Evolutionary conservation across 2,888 invertebrate species (phyloP).

Genomic region (Halictus quadricinctus): DNA sequence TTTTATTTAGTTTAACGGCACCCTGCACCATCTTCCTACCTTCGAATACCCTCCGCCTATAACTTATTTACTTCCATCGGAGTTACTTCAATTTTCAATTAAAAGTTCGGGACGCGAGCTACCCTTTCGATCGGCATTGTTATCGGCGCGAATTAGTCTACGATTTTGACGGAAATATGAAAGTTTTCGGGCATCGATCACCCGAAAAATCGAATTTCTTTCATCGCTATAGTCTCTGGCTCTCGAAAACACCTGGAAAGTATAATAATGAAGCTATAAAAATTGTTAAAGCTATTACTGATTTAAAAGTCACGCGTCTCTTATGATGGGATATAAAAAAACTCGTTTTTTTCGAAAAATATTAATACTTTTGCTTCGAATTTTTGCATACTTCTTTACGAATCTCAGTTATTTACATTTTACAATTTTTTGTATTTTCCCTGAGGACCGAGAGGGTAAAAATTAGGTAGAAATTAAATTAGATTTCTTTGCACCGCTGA

Average conservation of each 20-base stretch:
- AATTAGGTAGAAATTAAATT: not conserved
- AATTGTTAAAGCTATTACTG: not conserved
- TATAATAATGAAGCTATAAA: not conserved
- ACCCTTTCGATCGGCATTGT: not conserved
- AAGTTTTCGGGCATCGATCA: not conserved
- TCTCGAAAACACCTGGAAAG: too few species aligned
- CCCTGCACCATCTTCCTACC: not conserved
- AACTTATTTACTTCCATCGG: conserved; percentile 18
- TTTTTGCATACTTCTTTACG: not conserved
- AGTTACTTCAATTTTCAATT: not conserved
- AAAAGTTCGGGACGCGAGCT: not conserved
- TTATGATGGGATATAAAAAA: not conserved
- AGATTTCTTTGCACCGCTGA: not conserved
- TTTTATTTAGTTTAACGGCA: conserved; percentile 15
- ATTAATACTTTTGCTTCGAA: not conserved
- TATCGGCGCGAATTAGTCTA: not conserved
- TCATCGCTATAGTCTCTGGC: too few species aligned
- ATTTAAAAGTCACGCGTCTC: too few species aligned
- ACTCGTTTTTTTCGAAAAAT: not conserved
- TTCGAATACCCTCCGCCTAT: conserved; percentile 11
- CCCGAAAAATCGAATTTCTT: not conserved
- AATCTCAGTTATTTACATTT: not conserved
- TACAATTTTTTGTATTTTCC: not conserved
- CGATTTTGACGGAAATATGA: not conserved
- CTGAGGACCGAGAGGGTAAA: not conserved